phyloP scores from a whole-genome alignment of 2,797 vertebrate genomes.

The Erethizon dorsatum region DNA sequence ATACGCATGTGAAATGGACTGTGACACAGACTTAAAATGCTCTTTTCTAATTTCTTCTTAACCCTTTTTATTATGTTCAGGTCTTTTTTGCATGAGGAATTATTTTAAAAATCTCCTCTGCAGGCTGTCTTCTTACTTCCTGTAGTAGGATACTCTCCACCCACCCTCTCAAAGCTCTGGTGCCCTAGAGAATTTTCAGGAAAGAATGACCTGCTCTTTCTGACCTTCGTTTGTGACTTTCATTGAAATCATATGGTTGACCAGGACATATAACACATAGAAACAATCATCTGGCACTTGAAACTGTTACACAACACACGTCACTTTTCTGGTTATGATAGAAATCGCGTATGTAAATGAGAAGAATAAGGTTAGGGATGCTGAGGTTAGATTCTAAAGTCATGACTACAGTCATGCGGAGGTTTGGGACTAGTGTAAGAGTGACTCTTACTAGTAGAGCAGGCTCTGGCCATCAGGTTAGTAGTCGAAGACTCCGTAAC shows the following conservation, averaged over 20 bases:
- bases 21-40: background rate
- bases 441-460: background rate
- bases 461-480: no score
- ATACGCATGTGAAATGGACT: background rate
- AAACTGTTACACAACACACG: background rate
- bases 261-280: fast-evolving
- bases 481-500: fast-evolving
- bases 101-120: background rate
- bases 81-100: background rate
- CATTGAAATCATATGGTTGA: fast-evolving
- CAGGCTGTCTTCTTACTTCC: background rate
- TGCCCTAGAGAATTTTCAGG: background rate
- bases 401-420: fast-evolving
- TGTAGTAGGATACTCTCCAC: fast-evolving
- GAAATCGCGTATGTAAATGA: background rate
- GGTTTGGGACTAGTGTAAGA: no score
- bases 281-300: background rate
- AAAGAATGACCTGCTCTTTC: background rate
- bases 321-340: background rate
- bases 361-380: background rate
- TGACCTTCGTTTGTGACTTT: background rate
- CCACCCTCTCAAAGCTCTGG: background rate
- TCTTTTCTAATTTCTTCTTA: background rate
- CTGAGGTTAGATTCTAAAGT: background rate
- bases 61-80: background rate